Conservation (phyloP, 2,888 invertebrate genomes). For the Ophion ellenae region DNA sequence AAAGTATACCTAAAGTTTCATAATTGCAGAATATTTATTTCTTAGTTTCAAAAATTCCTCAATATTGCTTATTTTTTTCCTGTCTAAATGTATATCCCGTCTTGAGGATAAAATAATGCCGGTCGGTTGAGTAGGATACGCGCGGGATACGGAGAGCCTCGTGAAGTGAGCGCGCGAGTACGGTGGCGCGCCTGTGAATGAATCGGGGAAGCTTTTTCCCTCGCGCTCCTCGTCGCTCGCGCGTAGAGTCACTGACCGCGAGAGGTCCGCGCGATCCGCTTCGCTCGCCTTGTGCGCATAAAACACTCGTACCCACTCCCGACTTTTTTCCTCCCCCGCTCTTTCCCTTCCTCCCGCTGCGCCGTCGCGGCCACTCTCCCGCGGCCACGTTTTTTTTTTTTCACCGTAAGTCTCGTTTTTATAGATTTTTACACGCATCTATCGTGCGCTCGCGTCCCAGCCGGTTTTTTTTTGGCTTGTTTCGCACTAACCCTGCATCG, state of each 20-base stretch:
- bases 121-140: conserved; percentile 39
- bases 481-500: too few relatives aligned
- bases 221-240: conserved; percentile 29
- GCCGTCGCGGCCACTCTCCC: conserved; percentile 63
- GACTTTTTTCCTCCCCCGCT: conserved; percentile 33
- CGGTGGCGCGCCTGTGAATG: conserved; percentile 79
- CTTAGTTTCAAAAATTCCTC: too few relatives aligned
- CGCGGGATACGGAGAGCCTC: not conserved
- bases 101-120: not conserved
- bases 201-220: conserved; percentile 74
- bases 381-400: not conserved
- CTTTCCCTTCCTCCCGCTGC: conserved; percentile 68
- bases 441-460: not conserved
- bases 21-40: too few relatives aligned
- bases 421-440: conserved; percentile 11
- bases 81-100: too few relatives aligned
- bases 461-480: too few relatives aligned
- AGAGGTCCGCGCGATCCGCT: conserved; percentile 73
- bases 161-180: conserved; percentile 71
- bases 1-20: too few relatives aligned
- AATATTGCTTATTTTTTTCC: too few relatives aligned
- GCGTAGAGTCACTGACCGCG: conserved; percentile 84
- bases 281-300: conserved; percentile 70
- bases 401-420: not conserved
- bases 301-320: conserved; percentile 41